phyloP scores from a whole-genome alignment of 2,888 invertebrate species.

The Leptinotarsa juncta region DNA sequence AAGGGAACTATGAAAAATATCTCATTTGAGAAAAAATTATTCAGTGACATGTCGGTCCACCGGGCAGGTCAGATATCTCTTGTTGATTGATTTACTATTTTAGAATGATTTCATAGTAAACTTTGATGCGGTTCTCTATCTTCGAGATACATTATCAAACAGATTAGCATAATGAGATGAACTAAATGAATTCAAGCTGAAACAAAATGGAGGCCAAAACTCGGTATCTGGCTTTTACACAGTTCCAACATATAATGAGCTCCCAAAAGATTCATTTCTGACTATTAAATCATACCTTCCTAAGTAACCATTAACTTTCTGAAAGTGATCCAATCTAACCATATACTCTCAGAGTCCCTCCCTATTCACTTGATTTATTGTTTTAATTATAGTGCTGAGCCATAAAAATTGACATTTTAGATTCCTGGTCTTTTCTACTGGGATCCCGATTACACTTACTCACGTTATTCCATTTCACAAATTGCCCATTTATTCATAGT shows the following conservation, averaged over 20 bases:
- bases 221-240: background rate
- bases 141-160: no score
- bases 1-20: no score
- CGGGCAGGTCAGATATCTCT: no score
- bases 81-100: no score
- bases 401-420: conserved; percentile 35
- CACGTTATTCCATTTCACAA: background rate
- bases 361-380: conserved; percentile 29
- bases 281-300: conserved; percentile 14
- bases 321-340: conserved; percentile 5
- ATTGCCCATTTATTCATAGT: background rate
- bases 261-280: background rate
- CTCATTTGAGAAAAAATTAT: no score
- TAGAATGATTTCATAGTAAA: no score
- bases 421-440: background rate
- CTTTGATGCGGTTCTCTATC: no score
- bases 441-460: background rate
- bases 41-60: no score
- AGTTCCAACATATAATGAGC: conserved; percentile 1
- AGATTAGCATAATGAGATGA: no score
- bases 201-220: background rate
- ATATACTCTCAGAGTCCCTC: conserved; percentile 8
- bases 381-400: conserved; percentile 35
- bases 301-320: conserved; percentile 1
- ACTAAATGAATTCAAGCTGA: no score